Conservation (phyloP, 2,113 vertebrate species). For the Myiozetetes cayanensis region DNA sequence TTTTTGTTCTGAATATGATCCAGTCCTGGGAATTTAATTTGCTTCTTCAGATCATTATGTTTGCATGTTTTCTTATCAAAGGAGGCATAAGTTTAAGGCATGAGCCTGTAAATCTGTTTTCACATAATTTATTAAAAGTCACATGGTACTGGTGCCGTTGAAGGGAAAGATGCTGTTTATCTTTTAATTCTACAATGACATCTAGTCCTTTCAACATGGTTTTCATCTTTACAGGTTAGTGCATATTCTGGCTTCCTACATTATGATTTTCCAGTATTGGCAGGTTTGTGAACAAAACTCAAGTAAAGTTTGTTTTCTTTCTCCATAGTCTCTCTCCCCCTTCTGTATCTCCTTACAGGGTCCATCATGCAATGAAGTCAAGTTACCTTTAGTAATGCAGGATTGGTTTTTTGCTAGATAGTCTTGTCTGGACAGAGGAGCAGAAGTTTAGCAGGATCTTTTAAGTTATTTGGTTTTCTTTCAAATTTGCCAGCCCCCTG, state of each 20-base stretch:
- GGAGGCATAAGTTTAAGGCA: conserved; percentile 11
- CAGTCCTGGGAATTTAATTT: conserved; percentile 39
- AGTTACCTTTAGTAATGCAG: background rate
- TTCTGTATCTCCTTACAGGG: background rate
- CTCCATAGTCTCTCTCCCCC: background rate
- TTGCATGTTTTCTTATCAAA: conserved; percentile 51
- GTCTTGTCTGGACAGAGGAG: background rate
- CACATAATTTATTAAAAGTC: conserved; percentile 23
- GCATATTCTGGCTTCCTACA: background rate
- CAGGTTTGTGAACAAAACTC: background rate
- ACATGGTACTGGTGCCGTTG: background rate
- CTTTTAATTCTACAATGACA: background rate
- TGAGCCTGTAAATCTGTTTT: conserved; percentile 47
- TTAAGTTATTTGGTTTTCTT: background rate
- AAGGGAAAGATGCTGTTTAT: conserved; percentile 7
- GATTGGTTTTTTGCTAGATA: background rate
- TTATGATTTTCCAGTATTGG: background rate
- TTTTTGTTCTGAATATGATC: conserved; percentile 54
- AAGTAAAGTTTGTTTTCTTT: background rate
- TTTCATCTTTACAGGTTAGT: background rate
- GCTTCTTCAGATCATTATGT: conserved; percentile 23
- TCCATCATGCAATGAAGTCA: background rate
- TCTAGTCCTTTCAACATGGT: background rate
- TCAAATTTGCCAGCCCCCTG: background rate
- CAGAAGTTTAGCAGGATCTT: background rate